phyloP scores from a whole-genome alignment of 2,888 invertebrate genomes.

The Hydriomena furcata region DNA sequence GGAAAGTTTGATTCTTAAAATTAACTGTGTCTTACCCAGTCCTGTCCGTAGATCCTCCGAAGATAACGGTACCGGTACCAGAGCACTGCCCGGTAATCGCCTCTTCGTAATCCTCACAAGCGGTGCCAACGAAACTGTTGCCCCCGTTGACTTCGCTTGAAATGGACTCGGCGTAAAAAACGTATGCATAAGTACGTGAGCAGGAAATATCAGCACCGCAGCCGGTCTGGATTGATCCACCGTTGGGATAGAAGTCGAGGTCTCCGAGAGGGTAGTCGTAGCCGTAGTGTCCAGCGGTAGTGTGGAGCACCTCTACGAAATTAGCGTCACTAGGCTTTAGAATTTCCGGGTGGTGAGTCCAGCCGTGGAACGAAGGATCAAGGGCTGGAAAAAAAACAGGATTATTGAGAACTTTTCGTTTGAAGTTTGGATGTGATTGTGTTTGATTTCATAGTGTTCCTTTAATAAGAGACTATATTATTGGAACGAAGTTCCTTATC shows the following conservation, averaged over 20 bases:
- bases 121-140: slow-evolving; percentile 59
- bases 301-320: slow-evolving; percentile 70
- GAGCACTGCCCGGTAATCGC: slow-evolving; percentile 51
- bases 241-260: slow-evolving; percentile 73
- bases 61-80: slow-evolving; percentile 52
- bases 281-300: slow-evolving; percentile 60
- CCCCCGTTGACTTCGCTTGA: slow-evolving; percentile 41
- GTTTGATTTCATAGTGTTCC: too few species aligned
- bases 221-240: slow-evolving; percentile 59
- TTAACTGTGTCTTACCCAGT: slow-evolving; percentile 45
- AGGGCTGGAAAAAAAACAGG: slow-evolving; percentile 50
- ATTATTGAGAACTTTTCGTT: too few species aligned
- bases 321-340: slow-evolving; percentile 56
- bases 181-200: slow-evolving; percentile 57
- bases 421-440: too few species aligned
- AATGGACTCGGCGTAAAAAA: slow-evolving; percentile 68
- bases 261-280: slow-evolving; percentile 69
- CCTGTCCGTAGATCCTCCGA: slow-evolving; percentile 60
- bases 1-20: too few species aligned
- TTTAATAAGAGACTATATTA: too few species aligned
- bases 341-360: slow-evolving; percentile 65
- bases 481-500: too few species aligned
- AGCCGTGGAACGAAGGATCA: slow-evolving; percentile 70
- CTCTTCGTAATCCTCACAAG: slow-evolving; percentile 54
- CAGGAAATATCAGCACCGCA: slow-evolving; percentile 56